phyloP scores from a whole-genome alignment of 2,888 invertebrate genomes.

The Ornithoptera alexandrae region DNA sequence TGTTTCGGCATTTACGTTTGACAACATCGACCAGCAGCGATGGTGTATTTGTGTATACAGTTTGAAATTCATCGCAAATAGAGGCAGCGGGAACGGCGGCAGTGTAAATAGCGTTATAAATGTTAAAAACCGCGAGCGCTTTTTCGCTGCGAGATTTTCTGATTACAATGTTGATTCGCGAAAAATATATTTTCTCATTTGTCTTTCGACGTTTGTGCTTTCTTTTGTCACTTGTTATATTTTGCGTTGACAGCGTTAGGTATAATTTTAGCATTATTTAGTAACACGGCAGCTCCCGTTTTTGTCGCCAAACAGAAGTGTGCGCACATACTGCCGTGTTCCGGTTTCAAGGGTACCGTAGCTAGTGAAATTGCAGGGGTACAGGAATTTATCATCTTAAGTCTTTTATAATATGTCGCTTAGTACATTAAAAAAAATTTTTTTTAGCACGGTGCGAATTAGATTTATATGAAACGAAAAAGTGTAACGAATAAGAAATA shows the following conservation, averaged over 20 bases:
- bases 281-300: too few species aligned
- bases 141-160: conserved; percentile 12
- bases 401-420: too few species aligned
- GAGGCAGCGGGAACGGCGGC: conserved; percentile 7
- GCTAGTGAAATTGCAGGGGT: too few species aligned
- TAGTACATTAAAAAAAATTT: too few species aligned
- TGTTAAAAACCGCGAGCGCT: conserved; percentile 19
- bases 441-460: too few species aligned
- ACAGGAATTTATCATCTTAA: too few species aligned
- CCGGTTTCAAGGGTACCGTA: too few species aligned
- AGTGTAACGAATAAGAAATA: too few species aligned
- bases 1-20: background rate
- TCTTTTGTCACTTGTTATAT: background rate
- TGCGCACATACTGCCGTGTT: too few species aligned
- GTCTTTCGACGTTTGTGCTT: background rate
- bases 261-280: too few species aligned
- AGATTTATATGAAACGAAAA: too few species aligned
- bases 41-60: conserved; percentile 1
- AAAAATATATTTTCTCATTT: conserved; percentile 12
- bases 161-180: conserved; percentile 11
- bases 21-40: background rate
- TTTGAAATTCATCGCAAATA: conserved; percentile 15
- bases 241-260: background rate
- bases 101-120: conserved; percentile 21
- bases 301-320: too few species aligned